Evolutionary conservation across 53 echinoderm and acorn worm genomes (phyloP), one percentile per base, ranked within the genome.

Genomic region (Hippasteria phrygiana): DNA sequence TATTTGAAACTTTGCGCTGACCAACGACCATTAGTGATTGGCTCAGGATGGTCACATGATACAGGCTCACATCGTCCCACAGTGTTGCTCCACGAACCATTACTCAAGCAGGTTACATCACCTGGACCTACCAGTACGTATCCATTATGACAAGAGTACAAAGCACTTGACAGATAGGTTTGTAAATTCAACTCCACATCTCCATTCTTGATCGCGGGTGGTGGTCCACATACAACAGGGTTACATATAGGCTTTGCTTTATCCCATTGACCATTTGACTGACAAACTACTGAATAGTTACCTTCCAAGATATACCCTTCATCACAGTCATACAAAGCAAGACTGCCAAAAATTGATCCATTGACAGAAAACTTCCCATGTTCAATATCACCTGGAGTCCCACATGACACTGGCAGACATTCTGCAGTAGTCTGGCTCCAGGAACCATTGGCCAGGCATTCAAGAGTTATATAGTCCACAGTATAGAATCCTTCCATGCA

Each of bases 401-500:
- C 90, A 78, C 96, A 96, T 2, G 77, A 79, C 24, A 95, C 88
- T 17, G 90, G 55, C 13, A 80, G 39, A 46, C 97, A 97, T 8
- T 47, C 41, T 26, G 72, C 71, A 22, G 32, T 59, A 36, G 70
- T 77, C 38, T 73, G 70, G 75, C 88, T 90, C 97, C 97, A 97
- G 1, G 67, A 67, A 0, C 95, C 95, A 90, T 87, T 89, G 17
- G 85, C 34, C 5, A 56, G 88, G 46, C 97, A 97, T 64, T 85
- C 85, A 37, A 79, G 55, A 36, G 71, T 85, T 20, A 75, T 26
- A n/a, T 7, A 70, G 53, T 35, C 95, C 12, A 85, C 83, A 39
- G 94, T 83, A 78, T 56, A 71, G 87, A 89, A 96, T 20, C 98
- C 98, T 33, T 48, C 78, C 75, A 91, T 45, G 62, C 98, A 96